Conservation (phyloP, 2,888 invertebrate species). For the Salticus scenicus region DNA sequence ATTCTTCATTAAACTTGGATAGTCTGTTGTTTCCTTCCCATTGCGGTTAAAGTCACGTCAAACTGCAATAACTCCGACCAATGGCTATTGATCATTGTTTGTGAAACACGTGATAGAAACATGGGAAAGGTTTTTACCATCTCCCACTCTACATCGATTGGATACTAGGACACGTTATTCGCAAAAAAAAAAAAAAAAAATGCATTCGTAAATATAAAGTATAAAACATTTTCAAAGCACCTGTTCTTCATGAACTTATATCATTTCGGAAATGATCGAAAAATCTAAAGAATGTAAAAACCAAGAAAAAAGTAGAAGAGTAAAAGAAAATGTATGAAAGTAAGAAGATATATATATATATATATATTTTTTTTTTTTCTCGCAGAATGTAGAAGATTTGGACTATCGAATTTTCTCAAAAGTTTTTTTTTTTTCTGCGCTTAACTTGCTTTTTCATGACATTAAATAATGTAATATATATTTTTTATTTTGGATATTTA, state of each 20-base stretch:
- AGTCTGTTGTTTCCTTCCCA: conserved; percentile 59
- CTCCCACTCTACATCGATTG: conserved; percentile 59
- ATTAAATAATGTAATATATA: no score
- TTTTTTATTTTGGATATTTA: no score
- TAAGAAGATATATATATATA: no score
- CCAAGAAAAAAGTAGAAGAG: no score
- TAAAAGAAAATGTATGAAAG: no score
- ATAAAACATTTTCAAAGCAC: conserved; percentile 1
- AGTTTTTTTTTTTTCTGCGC: no score
- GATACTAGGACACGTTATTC: conserved; percentile 36
- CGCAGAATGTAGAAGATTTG: no score
- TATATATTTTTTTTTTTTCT: no score
- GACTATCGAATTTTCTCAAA: no score
- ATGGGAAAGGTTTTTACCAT: conserved; percentile 54
- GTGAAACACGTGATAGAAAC: conserved; percentile 66
- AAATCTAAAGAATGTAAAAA: background rate
- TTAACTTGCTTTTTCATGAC: no score
- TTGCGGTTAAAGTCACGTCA: conserved; percentile 69
- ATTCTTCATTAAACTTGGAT: conserved; percentile 61
- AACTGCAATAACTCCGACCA: conserved; percentile 67
- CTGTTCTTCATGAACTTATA: background rate
- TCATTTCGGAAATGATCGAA: conserved; percentile 14
- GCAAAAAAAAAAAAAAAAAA: conserved; percentile 42
- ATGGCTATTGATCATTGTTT: conserved; percentile 68
- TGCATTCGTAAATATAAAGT: conserved; percentile 32